Conservation (phyloP, 2,888 invertebrate genomes). For the Caenorhabditis afra region DNA sequence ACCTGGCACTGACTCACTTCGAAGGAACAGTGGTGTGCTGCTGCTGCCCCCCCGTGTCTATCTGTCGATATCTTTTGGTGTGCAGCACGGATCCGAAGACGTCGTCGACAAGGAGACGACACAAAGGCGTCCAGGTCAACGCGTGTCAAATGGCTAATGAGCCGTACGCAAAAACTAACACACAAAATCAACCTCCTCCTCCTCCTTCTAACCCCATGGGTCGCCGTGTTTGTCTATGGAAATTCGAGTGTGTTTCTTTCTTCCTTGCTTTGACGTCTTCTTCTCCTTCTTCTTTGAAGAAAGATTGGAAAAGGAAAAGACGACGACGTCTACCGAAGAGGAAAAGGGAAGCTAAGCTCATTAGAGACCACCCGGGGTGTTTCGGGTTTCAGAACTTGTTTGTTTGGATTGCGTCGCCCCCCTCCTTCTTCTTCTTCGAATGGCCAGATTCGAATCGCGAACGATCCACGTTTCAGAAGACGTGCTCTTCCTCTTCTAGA, state of each 20-base stretch:
- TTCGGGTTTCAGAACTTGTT: slow-evolving; percentile 30
- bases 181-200: slow-evolving; percentile 11
- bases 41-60: too few relatives aligned
- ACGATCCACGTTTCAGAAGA: too few relatives aligned
- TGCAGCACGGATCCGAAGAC: too few relatives aligned
- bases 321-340: too few relatives aligned
- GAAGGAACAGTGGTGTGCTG: too few relatives aligned
- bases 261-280: too few relatives aligned
- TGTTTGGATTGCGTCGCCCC: too few relatives aligned
- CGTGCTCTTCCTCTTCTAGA: too few relatives aligned
- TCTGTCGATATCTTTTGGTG: slow-evolving; percentile 38
- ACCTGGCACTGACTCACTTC: slow-evolving; percentile 55
- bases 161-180: slow-evolving; percentile 61
- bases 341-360: slow-evolving; percentile 42
- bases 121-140: slow-evolving; percentile 20
- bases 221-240: slow-evolving; percentile 47
- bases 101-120: too few relatives aligned
- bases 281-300: slow-evolving; percentile 4
- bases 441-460: too few relatives aligned
- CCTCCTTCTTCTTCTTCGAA: too few relatives aligned
- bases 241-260: slow-evolving; percentile 37
- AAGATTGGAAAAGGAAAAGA: neutral
- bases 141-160: slow-evolving; percentile 59
- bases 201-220: too few relatives aligned
- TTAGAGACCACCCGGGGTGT: slow-evolving; percentile 44